Conservation (phyloP, 2,888 invertebrate genomes). For the Drosophila koepferae region DNA sequence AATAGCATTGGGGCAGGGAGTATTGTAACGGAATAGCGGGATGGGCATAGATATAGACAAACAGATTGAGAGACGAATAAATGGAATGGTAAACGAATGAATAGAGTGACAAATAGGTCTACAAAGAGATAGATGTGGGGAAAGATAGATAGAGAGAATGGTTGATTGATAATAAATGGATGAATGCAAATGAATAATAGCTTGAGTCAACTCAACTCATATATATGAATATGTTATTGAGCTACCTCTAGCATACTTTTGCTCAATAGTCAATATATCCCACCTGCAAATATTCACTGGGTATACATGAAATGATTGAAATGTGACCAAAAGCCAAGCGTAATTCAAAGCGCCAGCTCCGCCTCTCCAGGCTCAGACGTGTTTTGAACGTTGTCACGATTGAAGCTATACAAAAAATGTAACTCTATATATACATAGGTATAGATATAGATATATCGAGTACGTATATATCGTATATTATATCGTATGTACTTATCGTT, state of each 20-base stretch:
- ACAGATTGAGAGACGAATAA: not conserved
- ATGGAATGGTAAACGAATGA: not conserved
- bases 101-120: not conserved
- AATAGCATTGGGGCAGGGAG: not conserved
- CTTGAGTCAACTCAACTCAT: not conserved
- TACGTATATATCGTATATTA: not conserved
- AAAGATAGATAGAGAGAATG: not conserved
- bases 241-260: not conserved
- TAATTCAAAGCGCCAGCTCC: constrained; percentile 8
- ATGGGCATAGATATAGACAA: not conserved
- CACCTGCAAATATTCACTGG: not conserved
- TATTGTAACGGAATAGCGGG: not conserved
- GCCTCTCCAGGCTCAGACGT: constrained; percentile 48
- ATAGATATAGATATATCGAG: not conserved
- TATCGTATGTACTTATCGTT: not conserved
- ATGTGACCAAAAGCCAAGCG: constrained; percentile 33
- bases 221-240: not conserved
- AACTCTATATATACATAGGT: not conserved
- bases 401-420: constrained; percentile 38
- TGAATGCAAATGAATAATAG: not conserved
- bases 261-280: not conserved
- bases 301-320: not conserved
- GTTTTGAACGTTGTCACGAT: constrained; percentile 57
- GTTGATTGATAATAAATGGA: not conserved
- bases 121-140: not conserved